Evolutionary conservation across 1,140 invertebrate genomes (phyloP), one percentile per base, ranked within the genome.

Genomic region (Nylanderia fulva): DNA sequence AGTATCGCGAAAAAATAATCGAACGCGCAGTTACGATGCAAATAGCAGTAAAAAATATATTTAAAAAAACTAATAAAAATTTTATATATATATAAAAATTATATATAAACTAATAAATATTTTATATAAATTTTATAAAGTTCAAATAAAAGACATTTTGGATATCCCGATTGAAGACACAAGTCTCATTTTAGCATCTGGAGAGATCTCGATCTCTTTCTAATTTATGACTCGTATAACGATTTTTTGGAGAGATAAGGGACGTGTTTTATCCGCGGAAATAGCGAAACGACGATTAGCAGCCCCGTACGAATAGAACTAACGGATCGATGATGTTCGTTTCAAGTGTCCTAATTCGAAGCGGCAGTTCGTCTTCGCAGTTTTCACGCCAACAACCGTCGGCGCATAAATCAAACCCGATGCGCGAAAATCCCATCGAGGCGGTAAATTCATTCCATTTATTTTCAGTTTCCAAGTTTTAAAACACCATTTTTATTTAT

Each of bases 351-450:
- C 29, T 74, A 74, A 60, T 75, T 75, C 48, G 29, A 29, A n/a
- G 48, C 69, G 56, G 69, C 69, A 72, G 54, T 45, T 72, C 29
- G 69, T 72, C 48, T 72, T 54, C 15, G 69, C 29, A 71, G 29
- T 71, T 72, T 72, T 72, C 29, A 56, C 48, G n/a, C 68, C 45
- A 36, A 69, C 66, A 24, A 71, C 48, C 54, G n/a, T 1, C 29
- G 11, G 69, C 48, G 68, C 18, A 56, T 72, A 72, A 72, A 72
- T 72, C 52, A 72, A 29, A 9, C 11, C 1, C 54, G 68, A 54
- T 71, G 27, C 68, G 24, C 48, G n/a, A 56, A n/a, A n/a, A 72
- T n/a, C 15, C 69, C 9, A 72, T 72, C 52, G 69, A 29, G 69
- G 24, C 33, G 21, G 13, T 56, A 72, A 72, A 72, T 21, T 21